phyloP scores from a whole-genome alignment of 2,797 vertebrate species.

The Hemibagrus guttatus region DNA sequence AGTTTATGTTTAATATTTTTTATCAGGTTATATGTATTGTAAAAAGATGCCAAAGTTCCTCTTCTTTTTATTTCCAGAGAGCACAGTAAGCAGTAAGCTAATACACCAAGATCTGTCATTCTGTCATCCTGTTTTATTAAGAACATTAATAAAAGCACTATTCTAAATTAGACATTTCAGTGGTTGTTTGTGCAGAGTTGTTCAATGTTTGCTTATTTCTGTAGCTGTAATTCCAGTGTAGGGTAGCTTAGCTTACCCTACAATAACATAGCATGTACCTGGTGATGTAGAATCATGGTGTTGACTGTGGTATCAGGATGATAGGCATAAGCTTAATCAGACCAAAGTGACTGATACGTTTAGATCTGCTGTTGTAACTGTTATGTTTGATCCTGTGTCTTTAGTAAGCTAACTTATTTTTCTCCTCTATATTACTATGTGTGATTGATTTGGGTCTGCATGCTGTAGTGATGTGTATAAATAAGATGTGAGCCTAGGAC shows the following conservation, averaged over 20 bases:
- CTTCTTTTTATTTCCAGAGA: background rate
- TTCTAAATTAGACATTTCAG: slow-evolving; percentile 1
- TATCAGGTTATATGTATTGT: background rate
- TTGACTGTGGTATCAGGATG: background rate
- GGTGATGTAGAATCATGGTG: background rate
- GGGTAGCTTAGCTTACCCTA: background rate
- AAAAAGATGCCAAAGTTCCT: background rate
- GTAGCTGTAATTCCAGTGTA: background rate
- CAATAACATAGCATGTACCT: background rate
- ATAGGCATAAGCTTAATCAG: slow-evolving; percentile 1
- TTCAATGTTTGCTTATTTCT: background rate
- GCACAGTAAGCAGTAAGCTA: background rate
- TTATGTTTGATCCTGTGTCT: slow-evolving; percentile 21
- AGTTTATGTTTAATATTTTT: background rate
- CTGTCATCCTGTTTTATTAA: background rate
- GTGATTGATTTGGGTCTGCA: slow-evolving; percentile 45
- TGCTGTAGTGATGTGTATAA: slow-evolving; percentile 25
- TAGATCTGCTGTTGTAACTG: slow-evolving; percentile 14
- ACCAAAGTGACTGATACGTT: slow-evolving; percentile 29
- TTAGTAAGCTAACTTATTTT: slow-evolving; percentile 37
- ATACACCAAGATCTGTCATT: background rate
- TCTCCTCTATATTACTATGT: slow-evolving; percentile 16
- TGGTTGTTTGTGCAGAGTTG: background rate
- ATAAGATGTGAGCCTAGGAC: slow-evolving; percentile 33
- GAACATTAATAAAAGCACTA: background rate